A percentile compares a stretch with the other conserved stretches of the same genome.
phyloP scores from a whole-genome alignment of 2,113 vertebrate species.

The Cephalophus harveyi region DNA sequence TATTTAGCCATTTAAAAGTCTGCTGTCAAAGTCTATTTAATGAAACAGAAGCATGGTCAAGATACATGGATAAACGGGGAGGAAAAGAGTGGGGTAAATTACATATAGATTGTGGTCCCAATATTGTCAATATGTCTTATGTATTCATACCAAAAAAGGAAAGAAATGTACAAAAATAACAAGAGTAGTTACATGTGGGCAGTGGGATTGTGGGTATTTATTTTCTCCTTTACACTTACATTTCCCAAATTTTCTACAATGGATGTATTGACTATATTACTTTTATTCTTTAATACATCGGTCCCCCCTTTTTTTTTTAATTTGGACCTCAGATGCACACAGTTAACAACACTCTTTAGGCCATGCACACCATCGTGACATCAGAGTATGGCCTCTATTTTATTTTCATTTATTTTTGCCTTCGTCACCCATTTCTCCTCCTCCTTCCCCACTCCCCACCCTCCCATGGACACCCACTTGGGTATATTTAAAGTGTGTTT shows the following conservation, averaged over 20 bases:
- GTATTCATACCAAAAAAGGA: not conserved
- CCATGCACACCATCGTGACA: not conserved
- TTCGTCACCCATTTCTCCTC: not conserved
- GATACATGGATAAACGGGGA: not conserved
- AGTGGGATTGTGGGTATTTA: not conserved
- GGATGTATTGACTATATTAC: not conserved
- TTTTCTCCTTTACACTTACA: not conserved
- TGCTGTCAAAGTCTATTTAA: not conserved
- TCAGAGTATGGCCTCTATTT: not conserved
- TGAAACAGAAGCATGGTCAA: not conserved
- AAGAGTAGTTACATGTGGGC: not conserved
- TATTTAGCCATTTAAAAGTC: not conserved
- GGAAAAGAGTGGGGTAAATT: not conserved
- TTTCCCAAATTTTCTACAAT: not conserved
- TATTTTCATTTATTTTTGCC: constrained; percentile 29
- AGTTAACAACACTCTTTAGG: not conserved
- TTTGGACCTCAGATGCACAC: not conserved
- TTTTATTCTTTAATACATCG: not conserved
- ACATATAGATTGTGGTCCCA: not conserved
- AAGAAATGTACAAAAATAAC: not conserved
- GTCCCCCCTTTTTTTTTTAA: not conserved
- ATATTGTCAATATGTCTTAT: not conserved
- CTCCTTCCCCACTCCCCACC: not conserved
- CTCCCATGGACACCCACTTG: constrained; percentile 46
- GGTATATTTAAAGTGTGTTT: constrained; percentile 67